Evolutionary conservation across 1,140 invertebrate species (phyloP).

Genomic region (Drosophila virilis): DNA sequence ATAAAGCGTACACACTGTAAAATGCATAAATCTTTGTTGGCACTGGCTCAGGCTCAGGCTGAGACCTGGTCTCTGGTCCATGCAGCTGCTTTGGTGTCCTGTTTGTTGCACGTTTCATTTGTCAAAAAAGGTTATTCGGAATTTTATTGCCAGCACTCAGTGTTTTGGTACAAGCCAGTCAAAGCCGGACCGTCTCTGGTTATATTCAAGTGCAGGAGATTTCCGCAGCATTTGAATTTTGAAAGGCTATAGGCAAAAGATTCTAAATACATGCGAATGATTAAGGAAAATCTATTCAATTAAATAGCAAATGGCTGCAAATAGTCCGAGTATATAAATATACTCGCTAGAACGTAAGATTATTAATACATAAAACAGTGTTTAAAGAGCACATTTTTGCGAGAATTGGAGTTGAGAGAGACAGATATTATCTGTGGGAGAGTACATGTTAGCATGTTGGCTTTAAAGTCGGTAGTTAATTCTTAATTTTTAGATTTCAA

Average conservation of each 20-base stretch:
- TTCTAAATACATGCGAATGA: no score
- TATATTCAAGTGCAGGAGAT: neutral
- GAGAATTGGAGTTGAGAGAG: no score
- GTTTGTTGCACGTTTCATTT: constrained; percentile 79
- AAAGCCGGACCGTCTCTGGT: neutral
- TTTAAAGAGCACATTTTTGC: no score
- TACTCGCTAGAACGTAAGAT: no score
- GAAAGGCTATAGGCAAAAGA: neutral
- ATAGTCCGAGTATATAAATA: no score
- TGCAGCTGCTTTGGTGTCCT: constrained; percentile 57
- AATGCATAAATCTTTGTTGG: constrained; percentile 80
- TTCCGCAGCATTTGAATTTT: neutral
- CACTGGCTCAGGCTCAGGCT: constrained; percentile 39
- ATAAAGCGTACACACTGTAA: constrained; percentile 67
- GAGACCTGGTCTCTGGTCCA: constrained; percentile 3
- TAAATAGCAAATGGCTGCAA: no score
- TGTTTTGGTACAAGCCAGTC: neutral
- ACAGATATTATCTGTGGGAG: no score
- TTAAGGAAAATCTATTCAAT: no score
- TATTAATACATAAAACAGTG: no score
- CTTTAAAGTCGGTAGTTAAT: no score
- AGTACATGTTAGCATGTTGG: no score
- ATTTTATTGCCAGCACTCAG: constrained; percentile 60
- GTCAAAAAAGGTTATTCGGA: constrained; percentile 66
- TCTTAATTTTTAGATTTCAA: no score